Evolutionary conservation across 2,888 invertebrate species (phyloP).

Genomic region (Campaea margaritaria): DNA sequence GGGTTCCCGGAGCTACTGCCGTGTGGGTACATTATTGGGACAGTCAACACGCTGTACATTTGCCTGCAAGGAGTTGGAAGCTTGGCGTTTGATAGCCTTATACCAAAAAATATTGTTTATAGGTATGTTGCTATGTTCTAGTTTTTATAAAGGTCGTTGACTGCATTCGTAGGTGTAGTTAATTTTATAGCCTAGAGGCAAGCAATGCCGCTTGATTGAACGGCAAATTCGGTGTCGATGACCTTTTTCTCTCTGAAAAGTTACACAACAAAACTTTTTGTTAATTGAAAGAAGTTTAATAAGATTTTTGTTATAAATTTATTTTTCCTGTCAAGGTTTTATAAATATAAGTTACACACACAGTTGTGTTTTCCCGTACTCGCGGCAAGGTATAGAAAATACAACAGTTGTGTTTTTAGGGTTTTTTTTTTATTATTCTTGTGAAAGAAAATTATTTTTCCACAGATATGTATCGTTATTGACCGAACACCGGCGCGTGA

Average conservation of each 20-base stretch:
- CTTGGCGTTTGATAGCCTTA: slow-evolving; percentile 97
- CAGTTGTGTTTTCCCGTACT: too few relatives aligned
- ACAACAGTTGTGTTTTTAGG: too few relatives aligned
- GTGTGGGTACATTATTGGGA: slow-evolving; percentile 96
- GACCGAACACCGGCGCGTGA: slow-evolving; percentile 96
- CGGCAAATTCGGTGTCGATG: slow-evolving; percentile 8
- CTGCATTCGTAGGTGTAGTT: slow-evolving; percentile 16
- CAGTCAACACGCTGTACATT: slow-evolving; percentile 93
- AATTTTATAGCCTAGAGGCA: slow-evolving; percentile 16
- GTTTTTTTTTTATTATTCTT: too few relatives aligned
- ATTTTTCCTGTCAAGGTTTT: too few relatives aligned
- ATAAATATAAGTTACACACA: too few relatives aligned
- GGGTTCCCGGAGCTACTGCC: slow-evolving; percentile 95
- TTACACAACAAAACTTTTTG: not conserved
- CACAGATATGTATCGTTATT: slow-evolving; percentile 91
- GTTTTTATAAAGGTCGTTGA: slow-evolving; percentile 16
- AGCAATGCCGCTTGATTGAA: slow-evolving; percentile 16
- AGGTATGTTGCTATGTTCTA: slow-evolving; percentile 79
- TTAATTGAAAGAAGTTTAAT: too few relatives aligned
- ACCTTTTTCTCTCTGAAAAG: not conserved
- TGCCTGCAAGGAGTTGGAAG: slow-evolving; percentile 95
- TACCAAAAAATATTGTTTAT: slow-evolving; percentile 98
- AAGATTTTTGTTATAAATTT: too few relatives aligned
- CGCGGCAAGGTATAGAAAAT: too few relatives aligned
- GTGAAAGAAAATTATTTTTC: too few relatives aligned